Conservation (phyloP, 2,888 invertebrate species). For the Catocala sponsa region DNA sequence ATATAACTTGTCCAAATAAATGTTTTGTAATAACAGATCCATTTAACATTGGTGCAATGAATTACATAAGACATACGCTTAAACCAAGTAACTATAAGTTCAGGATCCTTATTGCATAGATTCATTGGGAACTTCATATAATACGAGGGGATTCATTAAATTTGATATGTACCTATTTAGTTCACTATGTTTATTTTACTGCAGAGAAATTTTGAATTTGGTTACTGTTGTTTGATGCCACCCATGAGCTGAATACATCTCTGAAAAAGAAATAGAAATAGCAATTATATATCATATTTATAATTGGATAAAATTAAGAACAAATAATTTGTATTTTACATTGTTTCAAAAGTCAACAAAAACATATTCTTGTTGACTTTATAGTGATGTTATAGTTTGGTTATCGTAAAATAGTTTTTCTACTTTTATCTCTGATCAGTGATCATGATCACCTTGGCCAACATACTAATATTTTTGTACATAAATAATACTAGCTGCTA, state of each 20-base stretch:
- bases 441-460: no score
- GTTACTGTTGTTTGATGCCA: slow-evolving; percentile 94
- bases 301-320: no score
- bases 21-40: slow-evolving; percentile 21
- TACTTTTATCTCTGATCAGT: no score
- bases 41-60: slow-evolving; percentile 34
- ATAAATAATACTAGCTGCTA: no score
- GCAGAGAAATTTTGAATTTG: slow-evolving; percentile 93
- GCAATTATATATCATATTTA: slow-evolving; percentile 19
- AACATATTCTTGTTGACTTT: no score
- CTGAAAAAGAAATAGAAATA: slow-evolving; percentile 85
- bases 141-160: slow-evolving; percentile 54
- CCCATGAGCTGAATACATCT: slow-evolving; percentile 97
- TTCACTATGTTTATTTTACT: slow-evolving; percentile 89
- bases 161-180: slow-evolving; percentile 68
- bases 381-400: no score
- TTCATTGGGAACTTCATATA: slow-evolving; percentile 37
- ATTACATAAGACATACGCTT: slow-evolving; percentile 27
- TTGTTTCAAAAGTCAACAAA: no score
- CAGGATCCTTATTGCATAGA: slow-evolving; percentile 31
- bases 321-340: no score
- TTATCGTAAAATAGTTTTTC: no score
- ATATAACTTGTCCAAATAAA: slow-evolving; percentile 24
- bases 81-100: slow-evolving; percentile 25
- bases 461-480: no score